Evolutionary conservation across 2,113 vertebrate species (phyloP).

Genomic region (Poicephalus meyeri): DNA sequence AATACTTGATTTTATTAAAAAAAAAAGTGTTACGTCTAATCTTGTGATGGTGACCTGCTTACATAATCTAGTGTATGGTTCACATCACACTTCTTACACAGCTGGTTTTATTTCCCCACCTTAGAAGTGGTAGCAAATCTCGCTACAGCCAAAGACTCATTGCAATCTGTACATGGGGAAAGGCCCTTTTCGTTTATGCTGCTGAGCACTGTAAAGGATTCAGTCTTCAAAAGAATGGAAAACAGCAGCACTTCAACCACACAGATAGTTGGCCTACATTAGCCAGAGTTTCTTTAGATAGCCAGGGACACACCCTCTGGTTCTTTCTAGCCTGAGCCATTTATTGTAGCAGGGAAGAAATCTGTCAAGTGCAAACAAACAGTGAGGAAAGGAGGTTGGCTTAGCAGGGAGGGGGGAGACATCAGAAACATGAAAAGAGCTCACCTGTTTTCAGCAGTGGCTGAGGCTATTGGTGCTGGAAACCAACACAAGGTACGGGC

Average conservation of each 20-base stretch:
- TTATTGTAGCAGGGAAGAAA: not conserved
- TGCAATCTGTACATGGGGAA: not conserved
- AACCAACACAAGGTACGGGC: not conserved
- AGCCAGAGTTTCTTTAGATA: not conserved
- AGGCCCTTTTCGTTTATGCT: not conserved
- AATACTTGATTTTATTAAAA: not conserved
- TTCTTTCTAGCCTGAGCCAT: not conserved
- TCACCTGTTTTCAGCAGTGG: not conserved
- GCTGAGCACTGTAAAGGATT: not conserved
- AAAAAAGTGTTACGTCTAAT: not conserved
- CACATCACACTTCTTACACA: not conserved
- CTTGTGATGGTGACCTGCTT: not conserved
- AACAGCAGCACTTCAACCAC: not conserved
- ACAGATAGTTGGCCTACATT: not conserved
- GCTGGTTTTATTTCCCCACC: not conserved
- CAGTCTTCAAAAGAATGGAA: not conserved
- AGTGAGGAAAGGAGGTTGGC: not conserved
- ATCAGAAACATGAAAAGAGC: not conserved
- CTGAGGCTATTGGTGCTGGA: not conserved
- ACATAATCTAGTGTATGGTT: not conserved
- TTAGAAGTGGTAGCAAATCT: not conserved
- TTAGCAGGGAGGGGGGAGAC: not conserved
- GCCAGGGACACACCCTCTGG: accelerated
- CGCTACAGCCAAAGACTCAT: accelerated
- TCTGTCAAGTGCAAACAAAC: not conserved